Conservation (phyloP, 2,888 invertebrate genomes). For the Drosophila tripunctata region DNA sequence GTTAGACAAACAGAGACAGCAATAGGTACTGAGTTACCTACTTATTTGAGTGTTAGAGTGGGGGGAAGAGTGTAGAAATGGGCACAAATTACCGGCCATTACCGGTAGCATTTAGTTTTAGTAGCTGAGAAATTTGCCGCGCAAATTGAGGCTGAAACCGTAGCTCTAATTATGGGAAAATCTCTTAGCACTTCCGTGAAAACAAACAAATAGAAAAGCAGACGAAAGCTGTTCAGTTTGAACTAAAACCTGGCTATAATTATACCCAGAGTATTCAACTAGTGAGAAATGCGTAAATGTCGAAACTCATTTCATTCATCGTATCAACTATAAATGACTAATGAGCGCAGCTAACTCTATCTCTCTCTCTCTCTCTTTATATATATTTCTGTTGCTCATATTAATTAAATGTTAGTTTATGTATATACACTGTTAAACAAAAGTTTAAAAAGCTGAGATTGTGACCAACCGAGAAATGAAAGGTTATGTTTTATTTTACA, state of each 20-base stretch:
- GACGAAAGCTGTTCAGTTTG: constrained; percentile 5
- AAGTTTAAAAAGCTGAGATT: too few relatives aligned
- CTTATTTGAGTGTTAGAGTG: neutral
- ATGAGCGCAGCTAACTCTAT: constrained; percentile 47
- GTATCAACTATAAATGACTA: constrained; percentile 76
- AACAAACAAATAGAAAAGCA: constrained; percentile 49
- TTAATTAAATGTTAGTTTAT: neutral
- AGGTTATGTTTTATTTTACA: too few relatives aligned
- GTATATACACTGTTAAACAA: neutral
- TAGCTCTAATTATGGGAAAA: constrained; percentile 78
- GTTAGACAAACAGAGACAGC: constrained; percentile 6
- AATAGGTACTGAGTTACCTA: neutral
- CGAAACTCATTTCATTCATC: constrained; percentile 79
- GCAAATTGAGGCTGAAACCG: constrained; percentile 58
- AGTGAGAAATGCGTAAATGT: constrained; percentile 65
- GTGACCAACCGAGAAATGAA: too few relatives aligned
- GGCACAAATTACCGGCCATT: constrained; percentile 65
- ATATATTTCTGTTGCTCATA: neutral
- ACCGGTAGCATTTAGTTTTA: constrained; percentile 73
- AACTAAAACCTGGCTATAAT: constrained; percentile 14
- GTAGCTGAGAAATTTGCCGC: constrained; percentile 73
- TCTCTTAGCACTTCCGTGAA: constrained; percentile 65
- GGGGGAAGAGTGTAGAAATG: neutral
- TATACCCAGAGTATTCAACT: constrained; percentile 24
- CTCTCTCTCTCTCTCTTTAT: neutral